Evolutionary conservation across 2,113 vertebrate genomes (phyloP), one percentile per base, ranked within the genome.

Genomic region (Porphyrio hochstetteri): DNA sequence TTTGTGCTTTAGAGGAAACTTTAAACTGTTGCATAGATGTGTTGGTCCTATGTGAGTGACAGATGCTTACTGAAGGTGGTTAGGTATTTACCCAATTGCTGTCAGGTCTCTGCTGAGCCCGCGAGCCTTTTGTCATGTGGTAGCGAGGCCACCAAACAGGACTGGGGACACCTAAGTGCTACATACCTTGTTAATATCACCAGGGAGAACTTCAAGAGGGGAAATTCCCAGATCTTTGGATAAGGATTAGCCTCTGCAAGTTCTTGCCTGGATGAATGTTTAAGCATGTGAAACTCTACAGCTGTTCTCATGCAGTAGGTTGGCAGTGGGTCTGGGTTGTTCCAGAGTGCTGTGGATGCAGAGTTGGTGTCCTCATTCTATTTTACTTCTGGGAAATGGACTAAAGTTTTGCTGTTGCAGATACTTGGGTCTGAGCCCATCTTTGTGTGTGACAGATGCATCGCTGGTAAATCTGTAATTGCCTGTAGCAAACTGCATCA

Each of bases 401-500:
- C 70, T 86, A 12, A 81, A 74, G 80, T 90, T 87, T 72, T 96
- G 59, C 72, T 71, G 75, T 69, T 97, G 72, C 90, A 95, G 65
- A 79, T 93, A 57, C 61, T 93, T 94, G 90, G 56, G 83, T 44
- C 56, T 80, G 70, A 86, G 80, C 90, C 91, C 86, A 72, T 81
- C 94, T 91, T 46, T 59, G 36, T 67, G 61, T 95, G 78, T 91
- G 94, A 95, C 71, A 78, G 81, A 91, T 91, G 48, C 88, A 92
- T 90, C 23, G 7, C 50, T 86, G 57, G 36, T 80, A 70, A 72
- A 90, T 92, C 83, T 92, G 5, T 68, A 86, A 83, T 61, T 89
- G 96, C 94, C 82, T 76, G 83, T 78, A 92, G 93, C 88, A 77
- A 95, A 91, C 80, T 92, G 69, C 95, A 95, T 96, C 84, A 94